These are phyloP conservation scores for Holacanthella duospinosa DNA, from an alignment of 2,888 invertebrate species.

Conservation along the genomic window DNA sequence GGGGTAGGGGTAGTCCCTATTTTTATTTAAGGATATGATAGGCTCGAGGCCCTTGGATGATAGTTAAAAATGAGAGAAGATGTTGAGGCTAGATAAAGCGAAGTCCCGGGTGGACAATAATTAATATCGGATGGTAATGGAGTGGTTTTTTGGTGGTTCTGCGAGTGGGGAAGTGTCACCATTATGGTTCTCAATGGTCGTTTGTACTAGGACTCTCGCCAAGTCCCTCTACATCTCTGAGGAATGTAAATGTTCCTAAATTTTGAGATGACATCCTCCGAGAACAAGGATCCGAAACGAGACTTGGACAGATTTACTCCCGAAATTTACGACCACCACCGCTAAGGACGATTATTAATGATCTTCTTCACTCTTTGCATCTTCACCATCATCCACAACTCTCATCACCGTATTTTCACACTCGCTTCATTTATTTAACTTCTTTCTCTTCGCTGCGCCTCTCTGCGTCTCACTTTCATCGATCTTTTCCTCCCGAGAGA, in stretches of 20 bases:
- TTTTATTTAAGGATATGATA: neutral
- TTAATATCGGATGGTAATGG: slow-evolving; percentile 29
- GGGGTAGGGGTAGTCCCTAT: neutral
- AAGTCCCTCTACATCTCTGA: neutral
- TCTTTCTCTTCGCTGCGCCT: neutral
- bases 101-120: slow-evolving; percentile 37
- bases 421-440: neutral
- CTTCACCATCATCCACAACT: slow-evolving; percentile 24
- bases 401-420: slow-evolving; percentile 18
- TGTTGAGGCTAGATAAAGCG: slow-evolving; percentile 27
- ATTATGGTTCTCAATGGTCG: slow-evolving; percentile 8
- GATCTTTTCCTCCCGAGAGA: neutral
- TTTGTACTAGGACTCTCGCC: neutral
- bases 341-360: slow-evolving; percentile 32
- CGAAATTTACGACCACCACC: slow-evolving; percentile 30
- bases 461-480: neutral
- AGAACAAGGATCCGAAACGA: slow-evolving; percentile 1
- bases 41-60: neutral
- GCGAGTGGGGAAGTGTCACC: slow-evolving; percentile 36
- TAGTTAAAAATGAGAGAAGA: slow-evolving; percentile 17
- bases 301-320: slow-evolving; percentile 5
- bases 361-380: slow-evolving; percentile 15
- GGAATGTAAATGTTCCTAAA: neutral
- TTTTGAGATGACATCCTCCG: slow-evolving; percentile 5
- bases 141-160: slow-evolving; percentile 19